Base-by-base conservation (phyloP, 1,140 invertebrate genomes). In the Drosophila truncata region DNA sequence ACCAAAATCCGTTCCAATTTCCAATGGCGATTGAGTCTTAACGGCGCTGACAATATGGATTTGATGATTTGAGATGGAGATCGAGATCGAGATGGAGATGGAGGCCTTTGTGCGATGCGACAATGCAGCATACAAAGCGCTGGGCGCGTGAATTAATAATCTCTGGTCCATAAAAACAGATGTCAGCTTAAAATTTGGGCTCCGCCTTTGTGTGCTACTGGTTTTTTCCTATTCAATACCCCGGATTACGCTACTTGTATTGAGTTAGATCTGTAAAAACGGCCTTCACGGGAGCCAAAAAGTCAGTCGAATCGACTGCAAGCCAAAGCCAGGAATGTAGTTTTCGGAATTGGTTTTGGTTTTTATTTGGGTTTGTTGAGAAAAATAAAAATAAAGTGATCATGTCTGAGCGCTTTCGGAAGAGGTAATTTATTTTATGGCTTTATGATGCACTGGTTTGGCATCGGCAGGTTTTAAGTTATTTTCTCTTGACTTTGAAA, bases 1-100 rank as follows among this genome's bases (percentile, higher is more conserved):
- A 65, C 70, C 80, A 47, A 75, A 70, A 84, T 91, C 80, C 91
- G 91, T 91, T 92, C 90, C 91, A 91, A 91, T 91, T 92, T 91
- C 91, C 75, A 92, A 91, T 84, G 82, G 58, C 70, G 75, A 83
- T 83, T 91, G 82, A 84, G 70, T 84, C 54, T 76, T 76, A 84
- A 84, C 80, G 85, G 79, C 91, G 80, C 85, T 84, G 72, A 88
- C 80, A 84, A 88, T 88, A 60, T 60, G 52, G 54, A 76, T 66
- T 66, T 46, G 72, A 77, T 72, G 61, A 47, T 66, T 67, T 63
- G 61, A 31, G 47, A 31, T 29, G 13, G 31, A 18, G 50, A 54
- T 54, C 31, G 13, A n/a, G 25, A 27, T 27, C 25, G 25, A 27
- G 23, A 49, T 49, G 46, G 25, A n/a, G 46, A 49, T 49, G 46